Conservation (phyloP, 2,113 vertebrate genomes). For the Prietella phreatophila region DNA sequence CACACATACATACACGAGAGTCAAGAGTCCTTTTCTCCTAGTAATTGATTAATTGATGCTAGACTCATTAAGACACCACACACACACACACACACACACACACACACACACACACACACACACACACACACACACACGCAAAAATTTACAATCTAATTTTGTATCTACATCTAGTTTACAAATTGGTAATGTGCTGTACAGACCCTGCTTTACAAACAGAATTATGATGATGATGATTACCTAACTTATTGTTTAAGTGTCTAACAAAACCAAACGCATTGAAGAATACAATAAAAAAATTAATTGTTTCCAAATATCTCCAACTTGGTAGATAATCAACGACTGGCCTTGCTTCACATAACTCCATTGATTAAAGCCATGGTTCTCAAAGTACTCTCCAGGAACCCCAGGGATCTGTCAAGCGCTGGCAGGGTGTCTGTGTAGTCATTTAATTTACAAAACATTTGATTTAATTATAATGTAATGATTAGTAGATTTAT, state of each 20-base stretch:
- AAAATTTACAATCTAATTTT: background rate
- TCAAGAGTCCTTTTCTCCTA: constrained; percentile 64
- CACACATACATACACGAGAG: constrained; percentile 11
- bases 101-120: background rate
- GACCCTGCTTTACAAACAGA: background rate
- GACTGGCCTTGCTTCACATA: background rate
- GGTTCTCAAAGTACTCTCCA: background rate
- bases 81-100: constrained; percentile 11
- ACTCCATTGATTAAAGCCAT: background rate
- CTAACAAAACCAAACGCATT: background rate
- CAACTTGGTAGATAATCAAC: background rate
- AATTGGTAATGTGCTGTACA: background rate
- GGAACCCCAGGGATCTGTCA: background rate
- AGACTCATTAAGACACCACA: constrained; percentile 54
- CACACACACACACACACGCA: background rate
- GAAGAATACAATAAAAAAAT: background rate
- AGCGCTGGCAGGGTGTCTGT: background rate
- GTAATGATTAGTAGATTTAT: background rate
- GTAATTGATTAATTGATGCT: constrained; percentile 79
- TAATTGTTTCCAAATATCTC: background rate
- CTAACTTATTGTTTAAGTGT: background rate
- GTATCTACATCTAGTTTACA: background rate
- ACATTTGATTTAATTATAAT: background rate
- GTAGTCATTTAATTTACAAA: background rate
- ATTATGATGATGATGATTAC: background rate